These are phyloP conservation scores for Bettongia penicillata DNA, from an alignment of 2,113 vertebrate species.

Conservation along the genomic window DNA sequence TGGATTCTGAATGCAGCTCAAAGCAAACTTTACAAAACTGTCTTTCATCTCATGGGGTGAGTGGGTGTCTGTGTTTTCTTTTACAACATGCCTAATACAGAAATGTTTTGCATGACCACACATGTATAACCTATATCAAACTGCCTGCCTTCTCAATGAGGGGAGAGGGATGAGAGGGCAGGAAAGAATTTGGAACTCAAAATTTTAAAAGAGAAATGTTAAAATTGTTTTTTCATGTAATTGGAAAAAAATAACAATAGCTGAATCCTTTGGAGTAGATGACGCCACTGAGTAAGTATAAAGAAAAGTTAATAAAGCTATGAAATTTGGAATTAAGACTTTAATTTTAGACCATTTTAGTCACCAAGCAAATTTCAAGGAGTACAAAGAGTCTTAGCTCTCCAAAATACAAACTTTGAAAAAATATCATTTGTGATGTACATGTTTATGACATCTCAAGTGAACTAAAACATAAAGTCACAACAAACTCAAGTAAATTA, in stretches of 20 bases:
- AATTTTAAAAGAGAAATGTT: background rate
- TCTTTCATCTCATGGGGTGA: too few species aligned
- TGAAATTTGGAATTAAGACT: constrained; percentile 53
- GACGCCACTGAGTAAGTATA: background rate
- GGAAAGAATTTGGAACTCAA: background rate
- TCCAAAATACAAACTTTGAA: background rate
- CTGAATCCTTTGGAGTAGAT: background rate
- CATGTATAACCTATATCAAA: background rate
- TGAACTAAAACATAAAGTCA: constrained; percentile 47
- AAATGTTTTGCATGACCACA: background rate
- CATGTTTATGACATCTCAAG: background rate
- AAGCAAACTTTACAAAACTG: background rate
- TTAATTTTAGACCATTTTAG: constrained; percentile 46
- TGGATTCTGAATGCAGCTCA: background rate
- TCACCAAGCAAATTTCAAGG: constrained; percentile 47
- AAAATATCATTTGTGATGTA: constrained; percentile 4
- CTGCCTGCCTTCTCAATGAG: background rate
- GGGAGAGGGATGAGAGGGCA: background rate
- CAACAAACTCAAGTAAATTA: constrained; percentile 15
- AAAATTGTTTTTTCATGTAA: too few species aligned
- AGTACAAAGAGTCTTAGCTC: background rate
- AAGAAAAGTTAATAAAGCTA: constrained; percentile 39
- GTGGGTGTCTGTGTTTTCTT: too few species aligned
- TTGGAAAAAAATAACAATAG: too few species aligned
- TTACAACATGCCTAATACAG: background rate